Base-by-base conservation (phyloP, 2,888 invertebrate genomes). In the Ennomos quercinarius region DNA sequence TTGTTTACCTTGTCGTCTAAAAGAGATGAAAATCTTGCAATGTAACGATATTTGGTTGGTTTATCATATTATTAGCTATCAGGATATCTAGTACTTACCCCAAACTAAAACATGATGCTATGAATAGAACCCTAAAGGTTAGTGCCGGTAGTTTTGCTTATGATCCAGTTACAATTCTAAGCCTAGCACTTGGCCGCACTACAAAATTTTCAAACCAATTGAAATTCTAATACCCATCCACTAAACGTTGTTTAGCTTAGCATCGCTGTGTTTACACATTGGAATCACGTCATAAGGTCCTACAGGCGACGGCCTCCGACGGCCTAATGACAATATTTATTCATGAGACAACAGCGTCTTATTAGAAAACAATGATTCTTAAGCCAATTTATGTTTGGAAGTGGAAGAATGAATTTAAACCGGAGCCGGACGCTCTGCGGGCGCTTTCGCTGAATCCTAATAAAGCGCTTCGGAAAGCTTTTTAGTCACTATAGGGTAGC, bases 321-420 rank as follows among this genome's bases (percentile, higher is more conserved):
- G 52, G 66, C 68, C 73, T 78, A 81, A 82, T 83, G 77, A 79
- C 74, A 72, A 76, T 79, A 80, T 79, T 80, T 80, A 81, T 82
- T 80, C 76, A 76, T 72, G 75, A 73, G 70, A 58, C 70, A 67
- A 63, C 67, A 48, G 57, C 48, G 66, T 66, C 66, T 73, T 74
- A 77, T 80, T 76, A 74, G 73, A 71, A 75, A 73, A 74, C 75
- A 77, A 78, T 77, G 74, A 74, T 72, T 75, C 66, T 66, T 67
- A 72, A 78, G 68, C 65, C 70, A 74, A 77, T 78, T 80, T 64
- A 76, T 73, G 76, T 71, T 72, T 55, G 59, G 65, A 65, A 62
- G 58, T 54, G 60, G 64, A 49, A 58, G 65, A 67, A 66, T 71
- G 64, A 70, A 74, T 74, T 72, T 60, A 62, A 56, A 37, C 54